Percentiles rank a stretch among this genome's conserved stretches.
Evolutionary conservation across 2,888 invertebrate genomes (phyloP).

Genomic region (Fragum whitleyi): DNA sequence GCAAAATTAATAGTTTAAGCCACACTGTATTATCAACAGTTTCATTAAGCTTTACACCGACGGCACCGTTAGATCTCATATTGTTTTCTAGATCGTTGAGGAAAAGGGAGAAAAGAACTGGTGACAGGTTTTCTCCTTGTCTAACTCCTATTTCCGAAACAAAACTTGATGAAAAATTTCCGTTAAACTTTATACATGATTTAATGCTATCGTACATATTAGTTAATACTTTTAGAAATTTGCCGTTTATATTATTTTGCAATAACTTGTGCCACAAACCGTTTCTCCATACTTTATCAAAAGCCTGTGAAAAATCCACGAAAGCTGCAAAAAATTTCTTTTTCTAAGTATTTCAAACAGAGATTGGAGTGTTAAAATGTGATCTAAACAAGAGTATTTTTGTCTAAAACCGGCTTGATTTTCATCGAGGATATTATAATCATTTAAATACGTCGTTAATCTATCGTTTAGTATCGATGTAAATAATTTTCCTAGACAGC

Average conservation of each 20-base stretch:
- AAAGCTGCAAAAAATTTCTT: too few species aligned
- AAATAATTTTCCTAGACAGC: conserved; percentile 49
- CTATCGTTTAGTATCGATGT: conserved; percentile 43
- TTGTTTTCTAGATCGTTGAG: conserved; percentile 23
- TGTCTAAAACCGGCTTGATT: conserved; percentile 55
- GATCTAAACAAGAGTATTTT: conserved; percentile 39
- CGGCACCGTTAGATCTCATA: conserved; percentile 5
- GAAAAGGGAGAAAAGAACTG: conserved; percentile 12
- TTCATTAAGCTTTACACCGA: too few species aligned
- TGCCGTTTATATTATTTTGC: too few species aligned
- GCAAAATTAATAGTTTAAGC: too few species aligned
- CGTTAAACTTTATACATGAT: not conserved
- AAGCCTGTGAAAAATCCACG: too few species aligned
- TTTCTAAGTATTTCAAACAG: conserved; percentile 1
- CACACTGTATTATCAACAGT: too few species aligned
- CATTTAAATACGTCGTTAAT: conserved; percentile 36
- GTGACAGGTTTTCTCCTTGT: conserved; percentile 33
- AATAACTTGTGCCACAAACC: conserved; percentile 30
- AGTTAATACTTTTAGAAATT: too few species aligned
- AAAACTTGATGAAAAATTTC: not conserved
- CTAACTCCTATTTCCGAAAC: conserved; percentile 7
- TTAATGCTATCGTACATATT: conserved; percentile 24
- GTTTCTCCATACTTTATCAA: conserved; percentile 26
- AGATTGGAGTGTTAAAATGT: too few species aligned
- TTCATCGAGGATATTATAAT: conserved; percentile 36